Conservation (phyloP, 2,113 vertebrate species). For the Neotoma lepida region DNA sequence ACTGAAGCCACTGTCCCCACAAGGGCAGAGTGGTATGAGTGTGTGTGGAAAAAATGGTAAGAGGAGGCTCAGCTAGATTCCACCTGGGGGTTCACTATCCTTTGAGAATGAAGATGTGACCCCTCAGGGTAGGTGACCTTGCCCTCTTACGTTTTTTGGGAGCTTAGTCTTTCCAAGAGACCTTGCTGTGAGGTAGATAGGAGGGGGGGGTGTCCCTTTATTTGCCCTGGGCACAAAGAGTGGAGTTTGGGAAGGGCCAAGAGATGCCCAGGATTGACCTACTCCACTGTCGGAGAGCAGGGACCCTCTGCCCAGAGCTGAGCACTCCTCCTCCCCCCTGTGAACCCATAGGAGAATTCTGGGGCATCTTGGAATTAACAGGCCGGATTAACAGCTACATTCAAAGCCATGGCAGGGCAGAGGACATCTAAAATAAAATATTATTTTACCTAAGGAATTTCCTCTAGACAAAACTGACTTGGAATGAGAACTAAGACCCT, state of each 20-base stretch:
- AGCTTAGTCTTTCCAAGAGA: fast-evolving
- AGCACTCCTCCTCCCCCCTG: fast-evolving
- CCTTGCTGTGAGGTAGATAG: neutral
- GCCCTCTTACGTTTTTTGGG: too few relatives aligned
- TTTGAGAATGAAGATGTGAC: neutral
- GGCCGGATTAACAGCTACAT: neutral
- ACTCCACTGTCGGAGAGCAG: too few relatives aligned
- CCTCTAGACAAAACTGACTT: neutral
- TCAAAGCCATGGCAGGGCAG: neutral
- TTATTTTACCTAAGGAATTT: neutral
- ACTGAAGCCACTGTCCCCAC: neutral
- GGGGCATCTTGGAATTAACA: neutral
- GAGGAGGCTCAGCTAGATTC: neutral
- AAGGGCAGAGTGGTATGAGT: fast-evolving
- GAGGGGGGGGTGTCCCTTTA: neutral
- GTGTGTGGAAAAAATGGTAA: fast-evolving
- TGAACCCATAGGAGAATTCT: neutral
- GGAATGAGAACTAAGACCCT: neutral
- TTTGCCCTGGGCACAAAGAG: too few relatives aligned
- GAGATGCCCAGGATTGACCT: too few relatives aligned
- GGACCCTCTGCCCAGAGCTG: neutral
- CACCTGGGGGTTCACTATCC: neutral
- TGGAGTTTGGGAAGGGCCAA: neutral
- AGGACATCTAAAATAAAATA: neutral
- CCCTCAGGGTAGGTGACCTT: neutral